Conservation (phyloP, 1,140 invertebrate genomes). For the Calliphora vicina region DNA sequence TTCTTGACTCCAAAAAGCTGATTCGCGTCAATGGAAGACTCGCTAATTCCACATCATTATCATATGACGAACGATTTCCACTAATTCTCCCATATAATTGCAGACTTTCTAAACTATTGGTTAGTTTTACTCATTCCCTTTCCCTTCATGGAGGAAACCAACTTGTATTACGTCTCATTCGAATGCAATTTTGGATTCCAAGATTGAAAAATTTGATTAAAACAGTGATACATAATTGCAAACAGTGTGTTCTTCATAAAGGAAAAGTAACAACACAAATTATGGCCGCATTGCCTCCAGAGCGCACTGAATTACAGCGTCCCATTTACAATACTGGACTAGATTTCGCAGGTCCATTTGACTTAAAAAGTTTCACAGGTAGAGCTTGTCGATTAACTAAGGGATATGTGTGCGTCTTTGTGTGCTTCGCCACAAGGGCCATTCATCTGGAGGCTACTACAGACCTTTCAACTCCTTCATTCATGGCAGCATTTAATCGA, state of each 20-base stretch:
- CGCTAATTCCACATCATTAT: background rate
- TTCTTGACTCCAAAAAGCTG: background rate
- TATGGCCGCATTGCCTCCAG: constrained; percentile 33
- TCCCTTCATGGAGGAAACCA: constrained; percentile 34
- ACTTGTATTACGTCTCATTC: constrained; percentile 21
- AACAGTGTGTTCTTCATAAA: background rate
- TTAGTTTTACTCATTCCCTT: background rate
- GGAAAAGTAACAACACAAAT: background rate
- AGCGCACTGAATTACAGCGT: constrained; percentile 1
- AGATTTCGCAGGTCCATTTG: constrained; percentile 58
- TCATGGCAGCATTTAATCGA: constrained; percentile 53
- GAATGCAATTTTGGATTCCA: constrained; percentile 35
- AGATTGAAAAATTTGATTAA: constrained; percentile 32
- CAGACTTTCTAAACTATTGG: constrained; percentile 4
- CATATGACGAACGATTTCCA: constrained; percentile 21
- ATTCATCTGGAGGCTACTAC: constrained; percentile 63
- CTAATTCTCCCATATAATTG: constrained; percentile 31
- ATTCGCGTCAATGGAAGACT: constrained; percentile 5
- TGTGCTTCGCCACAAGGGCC: constrained; percentile 59
- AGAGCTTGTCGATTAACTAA: constrained; percentile 44
- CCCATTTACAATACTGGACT: constrained; percentile 50
- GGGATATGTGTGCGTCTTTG: constrained; percentile 49
- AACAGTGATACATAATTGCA: background rate
- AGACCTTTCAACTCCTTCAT: constrained; percentile 52
- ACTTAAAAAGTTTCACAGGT: constrained; percentile 44